phyloP scores from a whole-genome alignment of 2,113 vertebrate genomes.

The Pteropus alecto region DNA sequence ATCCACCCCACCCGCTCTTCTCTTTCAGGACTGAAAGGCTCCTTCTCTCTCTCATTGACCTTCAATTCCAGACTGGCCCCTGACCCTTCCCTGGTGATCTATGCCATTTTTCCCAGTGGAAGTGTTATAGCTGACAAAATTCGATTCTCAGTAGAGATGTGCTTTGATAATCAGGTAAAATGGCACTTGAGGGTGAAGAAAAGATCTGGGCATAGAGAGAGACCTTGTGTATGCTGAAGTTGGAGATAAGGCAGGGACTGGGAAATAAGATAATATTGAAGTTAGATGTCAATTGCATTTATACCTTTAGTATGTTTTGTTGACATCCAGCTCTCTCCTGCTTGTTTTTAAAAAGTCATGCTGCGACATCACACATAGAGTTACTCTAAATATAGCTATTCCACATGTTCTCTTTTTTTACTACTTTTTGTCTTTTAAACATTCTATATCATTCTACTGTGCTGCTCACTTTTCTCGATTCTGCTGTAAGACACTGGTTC shows the following conservation, averaged over 20 bases:
- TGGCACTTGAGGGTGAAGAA: background rate
- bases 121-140: constrained; percentile 82
- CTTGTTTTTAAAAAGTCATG: background rate
- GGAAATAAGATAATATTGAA: background rate
- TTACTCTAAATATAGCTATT: background rate
- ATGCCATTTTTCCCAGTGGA: constrained; percentile 85
- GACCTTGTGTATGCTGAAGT: background rate
- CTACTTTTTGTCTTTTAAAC: background rate
- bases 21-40: constrained; percentile 79
- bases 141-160: constrained; percentile 83
- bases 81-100: constrained; percentile 82
- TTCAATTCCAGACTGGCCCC: constrained; percentile 82
- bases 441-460: background rate
- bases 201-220: background rate
- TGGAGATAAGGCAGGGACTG: background rate
- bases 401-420: background rate
- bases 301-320: background rate
- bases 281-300: background rate
- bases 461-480: background rate
- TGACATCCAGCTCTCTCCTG: background rate
- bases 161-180: constrained; percentile 88
- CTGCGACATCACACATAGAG: background rate
- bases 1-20: background rate
- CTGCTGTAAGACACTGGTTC: background rate
- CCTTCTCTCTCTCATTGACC: constrained; percentile 82